Base-by-base conservation (phyloP, 2,888 invertebrate genomes). In the Drosophila prostipennis region DNA sequence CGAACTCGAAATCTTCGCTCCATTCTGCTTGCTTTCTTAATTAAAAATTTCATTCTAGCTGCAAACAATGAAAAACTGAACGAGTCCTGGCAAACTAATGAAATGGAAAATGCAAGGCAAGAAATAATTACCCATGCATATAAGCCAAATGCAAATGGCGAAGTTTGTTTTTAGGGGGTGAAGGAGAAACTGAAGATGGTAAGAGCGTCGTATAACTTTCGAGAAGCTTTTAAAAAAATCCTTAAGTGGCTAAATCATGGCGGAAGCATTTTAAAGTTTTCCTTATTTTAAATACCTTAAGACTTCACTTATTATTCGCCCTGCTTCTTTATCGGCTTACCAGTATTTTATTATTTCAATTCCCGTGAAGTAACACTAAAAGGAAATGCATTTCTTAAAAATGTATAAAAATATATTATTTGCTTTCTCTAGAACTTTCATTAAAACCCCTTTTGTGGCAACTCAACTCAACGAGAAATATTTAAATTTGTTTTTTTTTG, bases 11-110 rank as follows among this genome's bases (percentile, higher is more conserved):
- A 69, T 72, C 80, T 58, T 77, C 61, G 63, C 54, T 65, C 61
- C 59, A 53, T 64, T 72, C 67, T 68, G 77, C 61, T 83, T 77
- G 74, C 76, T 79, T 77, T 79, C 77, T 80, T 82, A 83, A 82
- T 82, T 83, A 83, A 83, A 83, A 86, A 70, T 76, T 80, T 71
- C 68, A 55, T 73, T 77, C 29, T 29, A 40, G 61, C 69, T 51
- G 78, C 83, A 80, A 83, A 86, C 83, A 83, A 78, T 78, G 75
- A 63, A 14, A 70, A 75, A 71, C 72, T 70, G 78, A 73, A 71
- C 72, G 70, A 78, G 78, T 46, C 8, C 32, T n/a, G 45, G 29
- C 55, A 51, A 64, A 71, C 76, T 68, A 81, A 79, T 79, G 82
- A 81, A 78, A 69, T 73, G 76, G 46, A 84, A 79, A 72, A 64